These are phyloP conservation scores for Mimachlamys varia DNA, from an alignment of 2,888 invertebrate species.

Conservation along the genomic window DNA sequence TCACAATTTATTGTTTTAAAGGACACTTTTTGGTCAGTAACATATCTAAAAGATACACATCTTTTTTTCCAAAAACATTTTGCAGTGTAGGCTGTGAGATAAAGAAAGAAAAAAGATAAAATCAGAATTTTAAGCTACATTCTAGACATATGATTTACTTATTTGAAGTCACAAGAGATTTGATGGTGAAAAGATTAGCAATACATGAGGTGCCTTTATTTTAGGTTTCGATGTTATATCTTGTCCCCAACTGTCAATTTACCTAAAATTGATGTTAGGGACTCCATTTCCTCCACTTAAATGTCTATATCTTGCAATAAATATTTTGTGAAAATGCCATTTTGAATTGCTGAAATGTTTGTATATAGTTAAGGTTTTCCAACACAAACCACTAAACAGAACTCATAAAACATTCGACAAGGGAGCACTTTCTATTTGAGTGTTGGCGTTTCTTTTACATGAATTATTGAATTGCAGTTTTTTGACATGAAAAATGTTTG, in stretches of 20 bases:
- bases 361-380: not conserved
- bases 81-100: not conserved
- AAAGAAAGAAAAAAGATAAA: not conserved
- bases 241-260: not conserved
- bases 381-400: constrained; percentile 9
- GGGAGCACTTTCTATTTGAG: not conserved
- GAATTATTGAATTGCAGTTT: not conserved
- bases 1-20: too few species aligned
- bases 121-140: not conserved
- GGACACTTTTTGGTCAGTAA: too few species aligned
- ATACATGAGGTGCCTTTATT: not conserved
- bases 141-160: not conserved
- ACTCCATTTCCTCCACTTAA: not conserved
- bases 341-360: not conserved
- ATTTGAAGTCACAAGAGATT: not conserved
- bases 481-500: not conserved
- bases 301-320: not conserved
- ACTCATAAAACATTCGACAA: not conserved
- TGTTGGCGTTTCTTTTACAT: not conserved
- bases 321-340: not conserved
- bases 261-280: not conserved
- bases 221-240: not conserved
- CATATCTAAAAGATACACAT: not conserved
- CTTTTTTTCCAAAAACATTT: not conserved
- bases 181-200: not conserved